Conservation (phyloP, 1,140 invertebrate genomes). For the Epicauta chinensis region DNA sequence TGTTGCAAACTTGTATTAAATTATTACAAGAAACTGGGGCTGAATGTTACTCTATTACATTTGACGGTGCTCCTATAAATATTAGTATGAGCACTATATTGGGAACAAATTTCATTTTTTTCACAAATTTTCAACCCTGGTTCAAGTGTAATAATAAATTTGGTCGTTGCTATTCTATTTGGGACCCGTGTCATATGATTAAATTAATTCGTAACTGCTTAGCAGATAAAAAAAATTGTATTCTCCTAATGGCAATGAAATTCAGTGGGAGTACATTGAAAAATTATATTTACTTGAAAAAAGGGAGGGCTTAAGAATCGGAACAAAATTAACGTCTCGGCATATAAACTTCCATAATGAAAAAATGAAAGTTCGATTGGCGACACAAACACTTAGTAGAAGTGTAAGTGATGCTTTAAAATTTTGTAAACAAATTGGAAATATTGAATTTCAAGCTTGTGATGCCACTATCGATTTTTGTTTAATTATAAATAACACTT, state of each 20-base stretch:
- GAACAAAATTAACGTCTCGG: slow-evolving; percentile 21
- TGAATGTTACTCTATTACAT: slow-evolving; percentile 23
- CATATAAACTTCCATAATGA: slow-evolving; percentile 26
- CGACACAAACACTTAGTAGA: slow-evolving; percentile 22
- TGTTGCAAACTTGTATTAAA: slow-evolving; percentile 28
- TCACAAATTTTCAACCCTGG: too few species aligned
- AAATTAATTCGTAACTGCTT: slow-evolving; percentile 39
- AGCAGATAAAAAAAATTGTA: slow-evolving; percentile 25
- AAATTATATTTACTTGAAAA: slow-evolving; percentile 22
- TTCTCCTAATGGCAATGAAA: slow-evolving; percentile 14
- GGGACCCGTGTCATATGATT: slow-evolving; percentile 41
- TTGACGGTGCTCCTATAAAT: slow-evolving; percentile 26
- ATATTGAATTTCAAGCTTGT: slow-evolving; percentile 19
- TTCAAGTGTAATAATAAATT: too few species aligned
- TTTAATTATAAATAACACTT: slow-evolving; percentile 25
- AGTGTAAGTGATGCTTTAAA: slow-evolving; percentile 23
- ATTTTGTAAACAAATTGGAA: slow-evolving; percentile 16
- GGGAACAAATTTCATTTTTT: slow-evolving; percentile 1
- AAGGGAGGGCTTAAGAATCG: slow-evolving; percentile 16
- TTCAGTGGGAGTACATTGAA: slow-evolving; percentile 27
- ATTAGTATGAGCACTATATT: slow-evolving; percentile 23
- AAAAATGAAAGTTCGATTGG: slow-evolving; percentile 31
- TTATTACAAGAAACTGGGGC: slow-evolving; percentile 31
- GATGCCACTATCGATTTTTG: slow-evolving; percentile 25
- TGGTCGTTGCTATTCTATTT: not conserved